Evolutionary conservation across 2,888 invertebrate species (phyloP).

Genomic region (Mimachlamys varia): DNA sequence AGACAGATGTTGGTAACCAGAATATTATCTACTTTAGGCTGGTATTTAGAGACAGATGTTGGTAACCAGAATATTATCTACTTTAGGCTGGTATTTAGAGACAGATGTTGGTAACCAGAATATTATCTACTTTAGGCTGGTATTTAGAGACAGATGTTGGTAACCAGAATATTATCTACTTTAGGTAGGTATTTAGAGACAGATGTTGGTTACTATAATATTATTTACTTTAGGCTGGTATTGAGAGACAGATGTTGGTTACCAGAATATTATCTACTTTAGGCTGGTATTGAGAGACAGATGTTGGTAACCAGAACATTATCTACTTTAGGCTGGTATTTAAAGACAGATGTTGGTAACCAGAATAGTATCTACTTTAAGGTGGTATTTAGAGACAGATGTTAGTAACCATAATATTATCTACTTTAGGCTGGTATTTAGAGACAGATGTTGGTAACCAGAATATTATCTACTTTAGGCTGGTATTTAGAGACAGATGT

Average conservation of each 20-base stretch:
- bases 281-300: neutral
- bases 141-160: neutral
- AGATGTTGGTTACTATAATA: neutral
- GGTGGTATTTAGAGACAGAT: neutral
- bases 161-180: too few species aligned
- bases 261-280: neutral
- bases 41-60: neutral
- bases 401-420: too few species aligned
- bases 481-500: neutral
- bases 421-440: neutral
- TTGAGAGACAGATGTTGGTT: neutral
- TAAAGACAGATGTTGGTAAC: neutral
- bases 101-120: neutral
- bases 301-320: constrained; percentile 16
- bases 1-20: neutral
- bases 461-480: neutral
- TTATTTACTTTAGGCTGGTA: neutral
- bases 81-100: neutral
- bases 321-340: neutral
- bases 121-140: neutral
- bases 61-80: too few species aligned
- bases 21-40: neutral
- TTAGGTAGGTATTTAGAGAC: neutral
- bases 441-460: neutral
- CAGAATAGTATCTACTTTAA: neutral